These are phyloP conservation scores for Myanophis thanlyinensis DNA, from an alignment of 2,113 vertebrate genomes.

Conservation along the genomic window DNA sequence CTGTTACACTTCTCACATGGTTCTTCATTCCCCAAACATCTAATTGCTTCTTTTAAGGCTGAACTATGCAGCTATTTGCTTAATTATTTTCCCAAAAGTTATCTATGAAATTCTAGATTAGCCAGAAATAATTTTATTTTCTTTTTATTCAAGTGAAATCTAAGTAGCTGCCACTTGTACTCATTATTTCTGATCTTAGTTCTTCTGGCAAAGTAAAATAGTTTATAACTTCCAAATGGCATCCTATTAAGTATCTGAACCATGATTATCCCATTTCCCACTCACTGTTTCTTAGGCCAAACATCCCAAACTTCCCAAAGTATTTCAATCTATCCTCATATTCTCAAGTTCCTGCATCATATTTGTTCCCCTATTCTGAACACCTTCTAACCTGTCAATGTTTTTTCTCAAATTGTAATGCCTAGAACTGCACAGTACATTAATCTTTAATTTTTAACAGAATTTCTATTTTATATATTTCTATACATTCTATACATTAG, in stretches of 20 bases:
- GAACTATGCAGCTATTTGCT: neutral
- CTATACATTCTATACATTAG: too few relatives aligned
- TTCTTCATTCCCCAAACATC: neutral
- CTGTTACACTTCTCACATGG: neutral
- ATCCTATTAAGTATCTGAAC: neutral
- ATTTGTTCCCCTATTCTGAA: neutral
- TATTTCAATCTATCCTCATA: neutral
- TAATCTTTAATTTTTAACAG: too few relatives aligned
- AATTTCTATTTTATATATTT: too few relatives aligned
- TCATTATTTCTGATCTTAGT: neutral
- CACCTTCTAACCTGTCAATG: neutral
- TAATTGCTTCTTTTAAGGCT: neutral
- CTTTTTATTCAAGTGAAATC: neutral
- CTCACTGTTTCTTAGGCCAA: neutral
- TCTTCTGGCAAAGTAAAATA: neutral
- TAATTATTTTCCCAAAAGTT: neutral
- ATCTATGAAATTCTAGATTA: neutral
- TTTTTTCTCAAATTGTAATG: neutral
- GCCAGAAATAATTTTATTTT: neutral
- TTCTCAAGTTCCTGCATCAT: neutral
- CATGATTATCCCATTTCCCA: neutral
- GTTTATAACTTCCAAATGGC: neutral
- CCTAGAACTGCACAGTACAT: neutral
- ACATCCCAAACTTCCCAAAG: too few relatives aligned
- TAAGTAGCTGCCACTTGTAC: neutral